phyloP scores from a whole-genome alignment of 35 echinoderm and acorn worm species.

The Lytechinus variegatus region DNA sequence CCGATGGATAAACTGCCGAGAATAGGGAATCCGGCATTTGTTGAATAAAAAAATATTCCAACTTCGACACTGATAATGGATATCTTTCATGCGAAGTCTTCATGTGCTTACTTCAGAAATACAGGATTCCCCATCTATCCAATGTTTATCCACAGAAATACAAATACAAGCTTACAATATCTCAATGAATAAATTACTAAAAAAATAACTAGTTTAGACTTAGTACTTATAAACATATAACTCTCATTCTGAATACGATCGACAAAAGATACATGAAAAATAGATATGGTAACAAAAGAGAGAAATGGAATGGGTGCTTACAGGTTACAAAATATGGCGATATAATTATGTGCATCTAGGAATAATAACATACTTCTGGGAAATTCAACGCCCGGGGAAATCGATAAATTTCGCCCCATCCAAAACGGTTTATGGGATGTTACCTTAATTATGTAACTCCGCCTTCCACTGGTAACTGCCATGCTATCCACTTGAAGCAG shows the following conservation, averaged over 20 bases:
- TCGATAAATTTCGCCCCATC: too few species aligned
- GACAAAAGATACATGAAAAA: neutral
- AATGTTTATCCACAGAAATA: neutral
- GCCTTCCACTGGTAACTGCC: too few species aligned
- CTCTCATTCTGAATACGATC: neutral
- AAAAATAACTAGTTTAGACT: neutral
- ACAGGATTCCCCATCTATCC: neutral
- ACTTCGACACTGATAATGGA: neutral
- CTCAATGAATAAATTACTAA: neutral
- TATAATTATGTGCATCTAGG: neutral
- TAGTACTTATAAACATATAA: neutral
- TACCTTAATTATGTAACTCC: too few species aligned
- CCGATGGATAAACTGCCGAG: neutral
- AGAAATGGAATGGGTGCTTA: neutral
- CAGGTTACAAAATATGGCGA: neutral
- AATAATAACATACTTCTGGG: too few species aligned
- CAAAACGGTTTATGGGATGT: too few species aligned
- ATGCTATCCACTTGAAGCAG: too few species aligned
- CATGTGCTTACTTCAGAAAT: neutral
- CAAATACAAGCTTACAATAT: neutral
- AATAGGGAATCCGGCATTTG: neutral
- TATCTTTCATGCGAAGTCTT: conserved; percentile 30
- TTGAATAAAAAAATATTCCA: neutral
- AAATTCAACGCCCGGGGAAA: too few species aligned
- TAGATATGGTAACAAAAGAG: too few species aligned